Evolutionary conservation across 2,113 vertebrate genomes (phyloP), one percentile per base, ranked within the genome.

Genomic region (Emydocephalus ijimae): DNA sequence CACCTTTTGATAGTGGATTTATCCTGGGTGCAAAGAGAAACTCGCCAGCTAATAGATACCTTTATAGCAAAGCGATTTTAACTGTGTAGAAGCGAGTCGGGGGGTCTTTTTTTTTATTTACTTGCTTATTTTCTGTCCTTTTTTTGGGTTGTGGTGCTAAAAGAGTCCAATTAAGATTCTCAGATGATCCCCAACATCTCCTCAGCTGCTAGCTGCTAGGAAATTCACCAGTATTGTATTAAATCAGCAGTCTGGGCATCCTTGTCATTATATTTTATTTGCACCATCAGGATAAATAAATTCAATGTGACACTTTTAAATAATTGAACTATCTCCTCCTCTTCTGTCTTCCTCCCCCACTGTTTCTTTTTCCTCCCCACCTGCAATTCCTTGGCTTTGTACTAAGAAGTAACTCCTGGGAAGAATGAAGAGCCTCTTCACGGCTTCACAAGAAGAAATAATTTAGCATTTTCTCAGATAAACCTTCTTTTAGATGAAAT

Each of bases 101-200:
- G 48, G 89, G 89, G 94, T 94, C 93, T 92, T 92, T 93, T 94
- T 93, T 94, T 90, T 94, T 90, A 94, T 96, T 94, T 93, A 93
- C 94, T 92, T 93, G 50, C 95, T 95, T 96, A 94, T 87, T 88
- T 0, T 5, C 24, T 85, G 15, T 74, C 34, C 26, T 7, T 26
- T 34, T 10, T 39, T 94, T 95, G 90, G 94, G 12, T 20, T 2
- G 14, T 18, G 26, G 43, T 43, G 26, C 24, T 85, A 86, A 95
- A 94, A 86, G 93, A 95, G 95, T 91, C 94, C 95, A 95, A 94
- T 96, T 96, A 97, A 95, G 94, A 96, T 94, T 94, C 94, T 93
- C 92, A 92, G 95, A 96, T 93, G 96, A 96, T 90, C 93, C 74
- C 92, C 93, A 94, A 91, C 93, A 69, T 87, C 57, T 86, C 56